phyloP scores from a whole-genome alignment of 2,113 vertebrate genomes.

The Verasper variegatus region DNA sequence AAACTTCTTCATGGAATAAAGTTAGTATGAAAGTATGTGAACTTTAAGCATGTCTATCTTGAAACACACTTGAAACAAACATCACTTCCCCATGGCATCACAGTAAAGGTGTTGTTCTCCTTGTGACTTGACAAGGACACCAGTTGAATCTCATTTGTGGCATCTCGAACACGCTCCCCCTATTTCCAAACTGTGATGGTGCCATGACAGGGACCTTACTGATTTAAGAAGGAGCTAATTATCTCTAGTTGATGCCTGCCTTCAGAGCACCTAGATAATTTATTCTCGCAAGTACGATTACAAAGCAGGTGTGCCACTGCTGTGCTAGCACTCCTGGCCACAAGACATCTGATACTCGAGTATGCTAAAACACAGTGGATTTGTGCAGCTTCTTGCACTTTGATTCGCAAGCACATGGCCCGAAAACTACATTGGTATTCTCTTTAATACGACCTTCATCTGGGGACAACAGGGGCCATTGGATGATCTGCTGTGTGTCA shows the following conservation, averaged over 20 bases:
- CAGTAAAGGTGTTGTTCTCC: constrained; percentile 36
- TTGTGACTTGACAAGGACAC: constrained; percentile 64
- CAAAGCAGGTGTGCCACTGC: constrained; percentile 48
- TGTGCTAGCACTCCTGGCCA: constrained; percentile 28
- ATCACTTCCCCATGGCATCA: constrained; percentile 30
- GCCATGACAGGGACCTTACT: constrained; percentile 19
- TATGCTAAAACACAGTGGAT: constrained; percentile 17
- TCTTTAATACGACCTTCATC: constrained; percentile 31
- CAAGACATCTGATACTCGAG: constrained; percentile 39
- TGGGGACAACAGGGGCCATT: constrained; percentile 28
- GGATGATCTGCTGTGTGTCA: constrained; percentile 59
- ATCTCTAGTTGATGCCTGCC: constrained; percentile 19
- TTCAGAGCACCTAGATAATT: constrained; percentile 50
- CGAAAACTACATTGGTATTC: constrained; percentile 24
- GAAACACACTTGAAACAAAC: constrained; percentile 32
- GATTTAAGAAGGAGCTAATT: constrained; percentile 48
- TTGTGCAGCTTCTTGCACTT: constrained; percentile 18
- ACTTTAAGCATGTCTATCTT: too few relatives aligned
- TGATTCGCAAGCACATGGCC: constrained; percentile 20
- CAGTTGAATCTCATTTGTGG: constrained; percentile 36
- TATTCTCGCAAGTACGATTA: constrained; percentile 62
- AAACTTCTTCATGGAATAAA: too few relatives aligned
- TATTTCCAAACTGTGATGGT: constrained; percentile 31
- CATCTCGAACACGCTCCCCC: constrained; percentile 26
- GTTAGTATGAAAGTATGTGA: too few relatives aligned